phyloP scores from a whole-genome alignment of 2,888 invertebrate genomes.

The Volucella zonaria region DNA sequence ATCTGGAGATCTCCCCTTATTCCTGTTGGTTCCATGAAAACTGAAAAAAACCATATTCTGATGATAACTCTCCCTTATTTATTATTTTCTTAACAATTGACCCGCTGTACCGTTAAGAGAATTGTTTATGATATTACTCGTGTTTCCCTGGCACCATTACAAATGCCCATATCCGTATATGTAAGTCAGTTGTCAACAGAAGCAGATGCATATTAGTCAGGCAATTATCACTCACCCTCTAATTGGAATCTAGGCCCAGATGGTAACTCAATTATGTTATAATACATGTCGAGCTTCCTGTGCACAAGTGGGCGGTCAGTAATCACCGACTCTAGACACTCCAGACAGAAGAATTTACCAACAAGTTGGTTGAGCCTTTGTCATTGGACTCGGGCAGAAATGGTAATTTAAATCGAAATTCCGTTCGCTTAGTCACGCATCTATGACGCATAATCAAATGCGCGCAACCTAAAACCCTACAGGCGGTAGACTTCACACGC shows the following conservation, averaged over 20 bases:
- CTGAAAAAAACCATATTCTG: too few species aligned
- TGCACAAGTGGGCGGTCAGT: constrained; percentile 42
- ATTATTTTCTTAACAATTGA: too few species aligned
- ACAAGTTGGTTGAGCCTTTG: constrained; percentile 18
- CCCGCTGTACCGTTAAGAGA: too few species aligned
- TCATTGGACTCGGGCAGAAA: constrained; percentile 20
- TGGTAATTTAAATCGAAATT: constrained; percentile 50
- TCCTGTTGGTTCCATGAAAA: too few species aligned
- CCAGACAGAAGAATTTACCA: neutral
- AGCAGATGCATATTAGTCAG: constrained; percentile 55
- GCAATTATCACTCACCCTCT: constrained; percentile 63
- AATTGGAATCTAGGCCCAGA: constrained; percentile 55
- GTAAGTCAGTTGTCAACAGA: constrained; percentile 41
- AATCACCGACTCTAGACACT: constrained; percentile 4
- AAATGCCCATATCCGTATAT: too few species aligned
- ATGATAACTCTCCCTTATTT: too few species aligned
- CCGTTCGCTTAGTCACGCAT: constrained; percentile 56
- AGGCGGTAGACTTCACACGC: constrained; percentile 61
- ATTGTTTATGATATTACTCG: too few species aligned
- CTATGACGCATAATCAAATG: constrained; percentile 56
- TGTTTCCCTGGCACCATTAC: constrained; percentile 5
- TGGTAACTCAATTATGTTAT: constrained; percentile 52
- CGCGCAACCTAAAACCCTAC: constrained; percentile 1
- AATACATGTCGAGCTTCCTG: constrained; percentile 9
- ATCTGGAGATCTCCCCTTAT: too few species aligned